phyloP scores from a whole-genome alignment of 2,113 vertebrate genomes.

The Microtus oregoni region DNA sequence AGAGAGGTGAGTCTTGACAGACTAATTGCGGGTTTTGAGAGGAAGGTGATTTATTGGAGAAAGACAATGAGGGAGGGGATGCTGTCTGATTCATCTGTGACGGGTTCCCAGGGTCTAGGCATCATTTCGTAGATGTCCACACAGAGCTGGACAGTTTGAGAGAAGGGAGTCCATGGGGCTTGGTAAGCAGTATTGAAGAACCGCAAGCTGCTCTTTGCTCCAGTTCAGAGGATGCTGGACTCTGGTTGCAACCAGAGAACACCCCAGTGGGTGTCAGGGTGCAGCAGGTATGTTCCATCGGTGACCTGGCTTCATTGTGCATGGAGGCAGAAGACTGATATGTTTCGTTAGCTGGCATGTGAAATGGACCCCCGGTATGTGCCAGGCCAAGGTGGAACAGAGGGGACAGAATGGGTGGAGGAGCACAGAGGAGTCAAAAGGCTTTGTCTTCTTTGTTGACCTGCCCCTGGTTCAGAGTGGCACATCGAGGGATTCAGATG shows the following conservation, averaged over 20 bases:
- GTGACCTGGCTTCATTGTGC: too few species aligned
- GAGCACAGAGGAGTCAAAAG: neutral
- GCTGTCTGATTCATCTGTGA: neutral
- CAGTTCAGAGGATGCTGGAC: too few species aligned
- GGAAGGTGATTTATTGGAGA: neutral
- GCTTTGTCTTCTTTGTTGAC: neutral
- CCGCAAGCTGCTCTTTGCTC: fast-evolving
- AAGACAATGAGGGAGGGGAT: neutral
- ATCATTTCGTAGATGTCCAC: neutral
- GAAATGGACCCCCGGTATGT: neutral
- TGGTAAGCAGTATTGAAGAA: neutral
- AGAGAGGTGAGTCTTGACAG: neutral
- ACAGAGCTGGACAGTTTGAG: too few species aligned
- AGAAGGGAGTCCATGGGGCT: neutral
- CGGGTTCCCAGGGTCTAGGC: neutral
- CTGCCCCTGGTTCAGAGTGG: neutral
- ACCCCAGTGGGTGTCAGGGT: neutral
- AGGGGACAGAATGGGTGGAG: neutral
- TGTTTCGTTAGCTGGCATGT: neutral
- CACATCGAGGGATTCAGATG: neutral
- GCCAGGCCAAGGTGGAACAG: neutral
- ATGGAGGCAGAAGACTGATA: neutral
- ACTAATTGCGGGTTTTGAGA: neutral
- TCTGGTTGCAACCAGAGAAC: neutral
- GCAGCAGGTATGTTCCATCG: too few species aligned